Evolutionary conservation across 2,888 invertebrate species (phyloP), one percentile per base, ranked within the genome.

Genomic region (Diaphora mendica): DNA sequence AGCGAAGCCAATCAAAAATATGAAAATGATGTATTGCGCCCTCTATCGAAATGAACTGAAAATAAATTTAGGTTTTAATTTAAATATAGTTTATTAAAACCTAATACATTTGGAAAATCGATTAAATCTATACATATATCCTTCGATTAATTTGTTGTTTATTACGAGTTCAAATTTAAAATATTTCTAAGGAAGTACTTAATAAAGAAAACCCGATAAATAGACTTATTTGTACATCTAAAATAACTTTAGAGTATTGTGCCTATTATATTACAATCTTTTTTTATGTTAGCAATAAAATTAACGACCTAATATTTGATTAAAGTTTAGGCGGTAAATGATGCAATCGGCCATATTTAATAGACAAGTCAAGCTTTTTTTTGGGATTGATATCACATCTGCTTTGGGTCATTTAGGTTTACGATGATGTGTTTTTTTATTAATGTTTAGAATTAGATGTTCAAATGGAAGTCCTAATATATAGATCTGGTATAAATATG

Each of bases 281-380:
- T 77, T 74, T 80, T 82, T 77, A 83, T 77, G 76, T 70, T 73
- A n/a, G 69, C 77, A 79, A 79, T 80, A 35, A 80, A 83, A 78
- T 75, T 74, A 64, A 68, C 64, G 66, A 64, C 26, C 74, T 68
- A 71, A 77, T 81, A 77, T 81, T 75, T 26, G 75, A 78, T 73
- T 73, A 75, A 67, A 77, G 70, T 71, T 66, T 72, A 48, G 68
- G 73, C 71, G 55, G 51, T 30, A 51, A 71, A 55, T 74, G 39
- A 66, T 55, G 55, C 51, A 23, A 62, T 30, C 68, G 42, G 68
- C 71, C 71, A 75, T 75, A n/a, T 68, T 75, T 68, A 59, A 75
- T 72, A 72, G 72, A 72, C 75, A 65, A 69, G 39, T 62, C 30
- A 67, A 17, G 15, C 48, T 13, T 75, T 68, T 72, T 75, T 71